Evolutionary conservation across 1,140 invertebrate species (phyloP).

Genomic region (Maconellicoccus hirsutus): DNA sequence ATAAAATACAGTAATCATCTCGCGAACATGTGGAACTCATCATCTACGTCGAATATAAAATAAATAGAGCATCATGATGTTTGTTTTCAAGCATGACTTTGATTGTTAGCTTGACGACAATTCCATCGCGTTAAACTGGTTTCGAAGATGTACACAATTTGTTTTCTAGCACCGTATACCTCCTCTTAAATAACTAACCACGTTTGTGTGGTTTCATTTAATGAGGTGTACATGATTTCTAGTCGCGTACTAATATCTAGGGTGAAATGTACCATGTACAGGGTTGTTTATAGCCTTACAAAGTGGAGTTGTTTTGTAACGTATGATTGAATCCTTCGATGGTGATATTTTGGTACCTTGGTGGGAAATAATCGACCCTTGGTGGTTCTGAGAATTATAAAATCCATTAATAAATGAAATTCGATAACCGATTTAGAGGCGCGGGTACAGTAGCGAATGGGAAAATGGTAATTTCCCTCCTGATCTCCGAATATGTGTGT

Average conservation of each 20-base stretch:
- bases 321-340: too few species aligned
- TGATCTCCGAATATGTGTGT: too few species aligned
- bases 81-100: not conserved
- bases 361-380: too few species aligned
- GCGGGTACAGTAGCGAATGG: too few species aligned
- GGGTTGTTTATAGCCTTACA: too few species aligned
- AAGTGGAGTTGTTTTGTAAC: too few species aligned
- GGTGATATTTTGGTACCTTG: too few species aligned
- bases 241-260: not conserved
- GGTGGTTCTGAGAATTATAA: too few species aligned
- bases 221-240: not conserved
- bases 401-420: too few species aligned
- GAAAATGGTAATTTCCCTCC: too few species aligned
- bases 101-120: constrained; percentile 7
- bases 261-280: too few species aligned
- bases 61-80: constrained; percentile 4
- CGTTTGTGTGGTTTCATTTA: not conserved
- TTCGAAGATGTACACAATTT: not conserved
- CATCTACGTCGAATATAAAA: not conserved
- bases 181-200: constrained; percentile 4
- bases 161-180: not conserved
- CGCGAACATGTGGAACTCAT: not conserved
- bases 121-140: constrained; percentile 7
- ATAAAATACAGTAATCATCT: constrained; percentile 10
- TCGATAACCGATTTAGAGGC: too few species aligned